These are phyloP conservation scores for Acanthoscelides obtectus DNA, from an alignment of 2,888 invertebrate genomes.

Conservation along the genomic window DNA sequence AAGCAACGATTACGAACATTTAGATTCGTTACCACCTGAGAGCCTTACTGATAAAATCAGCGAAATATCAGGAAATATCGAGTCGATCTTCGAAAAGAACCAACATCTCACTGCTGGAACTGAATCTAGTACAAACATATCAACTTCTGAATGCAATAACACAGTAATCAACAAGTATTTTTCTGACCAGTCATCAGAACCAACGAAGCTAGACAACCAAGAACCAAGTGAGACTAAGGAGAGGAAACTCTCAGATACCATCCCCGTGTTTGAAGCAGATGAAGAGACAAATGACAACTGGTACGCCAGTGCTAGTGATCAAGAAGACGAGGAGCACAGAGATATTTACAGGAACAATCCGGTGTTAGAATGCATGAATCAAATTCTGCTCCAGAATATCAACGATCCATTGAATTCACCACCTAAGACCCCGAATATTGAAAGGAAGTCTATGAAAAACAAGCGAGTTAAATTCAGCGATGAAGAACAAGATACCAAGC, in stretches of 20 bases:
- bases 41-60: constrained; percentile 56
- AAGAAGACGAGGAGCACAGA: constrained; percentile 64
- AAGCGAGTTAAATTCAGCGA: constrained; percentile 47
- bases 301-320: constrained; percentile 76
- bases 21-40: constrained; percentile 45
- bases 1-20: constrained; percentile 48
- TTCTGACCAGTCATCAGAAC: constrained; percentile 2
- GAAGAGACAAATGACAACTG: constrained; percentile 63
- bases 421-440: constrained; percentile 44
- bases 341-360: constrained; percentile 76
- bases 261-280: constrained; percentile 46
- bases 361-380: constrained; percentile 81
- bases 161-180: constrained; percentile 29
- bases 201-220: not conserved
- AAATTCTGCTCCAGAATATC: constrained; percentile 72
- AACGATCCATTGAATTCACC: constrained; percentile 48
- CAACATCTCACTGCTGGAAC: constrained; percentile 45
- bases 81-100: constrained; percentile 49
- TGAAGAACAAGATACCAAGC: constrained; percentile 30
- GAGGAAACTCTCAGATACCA: constrained; percentile 47
- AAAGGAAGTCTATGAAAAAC: constrained; percentile 37
- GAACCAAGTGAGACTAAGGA: constrained; percentile 12
- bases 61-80: constrained; percentile 55
- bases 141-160: constrained; percentile 49
- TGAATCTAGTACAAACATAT: constrained; percentile 53